These are phyloP conservation scores for Vanacampus margaritifer DNA, from an alignment of 2,113 vertebrate genomes.

Conservation along the genomic window DNA sequence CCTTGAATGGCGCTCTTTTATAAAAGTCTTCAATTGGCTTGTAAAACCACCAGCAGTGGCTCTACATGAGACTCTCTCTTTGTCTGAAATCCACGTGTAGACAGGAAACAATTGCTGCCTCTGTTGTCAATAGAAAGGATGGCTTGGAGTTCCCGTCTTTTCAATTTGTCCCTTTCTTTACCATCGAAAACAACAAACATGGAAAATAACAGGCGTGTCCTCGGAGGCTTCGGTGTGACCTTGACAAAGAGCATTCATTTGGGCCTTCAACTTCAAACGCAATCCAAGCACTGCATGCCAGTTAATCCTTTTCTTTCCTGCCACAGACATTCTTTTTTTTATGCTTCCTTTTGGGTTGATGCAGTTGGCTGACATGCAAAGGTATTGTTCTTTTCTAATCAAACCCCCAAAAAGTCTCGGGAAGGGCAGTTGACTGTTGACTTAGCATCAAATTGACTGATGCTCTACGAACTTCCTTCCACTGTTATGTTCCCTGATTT, in stretches of 20 bases:
- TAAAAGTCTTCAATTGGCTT: constrained; percentile 44
- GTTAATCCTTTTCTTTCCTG: constrained; percentile 52
- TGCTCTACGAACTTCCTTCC: constrained; percentile 59
- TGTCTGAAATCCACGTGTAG: constrained; percentile 54
- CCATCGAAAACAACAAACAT: constrained; percentile 47
- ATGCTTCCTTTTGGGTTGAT: constrained; percentile 56
- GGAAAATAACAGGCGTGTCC: constrained; percentile 57
- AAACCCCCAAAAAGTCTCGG: constrained; percentile 31
- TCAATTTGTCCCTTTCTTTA: constrained; percentile 40
- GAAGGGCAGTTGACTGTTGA: constrained; percentile 23
- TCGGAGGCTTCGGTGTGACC: constrained; percentile 45
- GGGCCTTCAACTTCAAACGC: constrained; percentile 50
- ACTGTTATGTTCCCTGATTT: constrained; percentile 43
- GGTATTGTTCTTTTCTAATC: constrained; percentile 57
- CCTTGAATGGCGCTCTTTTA: constrained; percentile 60
- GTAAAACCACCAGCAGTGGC: constrained; percentile 46
- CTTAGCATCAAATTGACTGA: constrained; percentile 47
- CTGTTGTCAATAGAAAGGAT: constrained; percentile 63
- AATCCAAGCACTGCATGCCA: constrained; percentile 26
- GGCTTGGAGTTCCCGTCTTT: constrained; percentile 48
- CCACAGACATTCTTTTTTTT: constrained; percentile 43
- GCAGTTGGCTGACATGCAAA: constrained; percentile 26
- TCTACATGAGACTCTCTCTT: constrained; percentile 50
- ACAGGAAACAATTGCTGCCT: constrained; percentile 59
- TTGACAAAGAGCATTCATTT: constrained; percentile 46